Conservation (phyloP, 2,888 invertebrate species). For the Cataglyphis altisquamis region DNA sequence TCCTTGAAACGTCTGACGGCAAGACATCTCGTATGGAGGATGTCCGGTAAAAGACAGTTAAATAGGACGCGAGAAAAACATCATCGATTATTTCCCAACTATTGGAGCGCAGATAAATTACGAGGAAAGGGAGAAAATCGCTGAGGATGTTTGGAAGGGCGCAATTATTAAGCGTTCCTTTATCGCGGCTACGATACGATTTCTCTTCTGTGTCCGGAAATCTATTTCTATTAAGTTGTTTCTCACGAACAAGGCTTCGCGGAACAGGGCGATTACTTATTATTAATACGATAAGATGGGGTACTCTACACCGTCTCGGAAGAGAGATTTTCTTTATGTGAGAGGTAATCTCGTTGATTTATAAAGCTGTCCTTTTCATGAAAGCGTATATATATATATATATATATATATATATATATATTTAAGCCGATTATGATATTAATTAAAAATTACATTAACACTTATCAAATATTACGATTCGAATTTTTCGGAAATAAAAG, state of each 20-base stretch:
- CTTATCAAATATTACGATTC: not conserved
- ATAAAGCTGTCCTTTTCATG: not conserved
- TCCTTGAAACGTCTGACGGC: constrained; percentile 38
- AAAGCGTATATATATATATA: not conserved
- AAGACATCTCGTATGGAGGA: constrained; percentile 23
- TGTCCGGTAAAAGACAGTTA: constrained; percentile 31
- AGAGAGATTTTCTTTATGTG: not conserved
- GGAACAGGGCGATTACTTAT: constrained; percentile 36
- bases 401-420: not conserved
- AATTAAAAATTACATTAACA: constrained; percentile 14
- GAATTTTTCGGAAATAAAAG: not conserved
- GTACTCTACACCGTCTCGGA: not conserved
- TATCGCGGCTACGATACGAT: constrained; percentile 40
- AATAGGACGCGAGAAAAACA: constrained; percentile 46
- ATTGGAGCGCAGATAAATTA: constrained; percentile 62
- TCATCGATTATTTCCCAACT: constrained; percentile 65
- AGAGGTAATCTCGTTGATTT: constrained; percentile 6
- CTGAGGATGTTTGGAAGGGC: constrained; percentile 24
- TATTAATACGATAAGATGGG: constrained; percentile 33
- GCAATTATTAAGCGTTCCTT: constrained; percentile 47
- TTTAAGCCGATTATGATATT: not conserved
- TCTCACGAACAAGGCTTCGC: constrained; percentile 1
- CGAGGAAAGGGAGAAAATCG: constrained; percentile 47
- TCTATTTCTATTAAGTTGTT: constrained; percentile 48
- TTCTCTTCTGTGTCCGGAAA: constrained; percentile 37